Conservation (phyloP, 2,888 invertebrate species). For the Xylota segnis region DNA sequence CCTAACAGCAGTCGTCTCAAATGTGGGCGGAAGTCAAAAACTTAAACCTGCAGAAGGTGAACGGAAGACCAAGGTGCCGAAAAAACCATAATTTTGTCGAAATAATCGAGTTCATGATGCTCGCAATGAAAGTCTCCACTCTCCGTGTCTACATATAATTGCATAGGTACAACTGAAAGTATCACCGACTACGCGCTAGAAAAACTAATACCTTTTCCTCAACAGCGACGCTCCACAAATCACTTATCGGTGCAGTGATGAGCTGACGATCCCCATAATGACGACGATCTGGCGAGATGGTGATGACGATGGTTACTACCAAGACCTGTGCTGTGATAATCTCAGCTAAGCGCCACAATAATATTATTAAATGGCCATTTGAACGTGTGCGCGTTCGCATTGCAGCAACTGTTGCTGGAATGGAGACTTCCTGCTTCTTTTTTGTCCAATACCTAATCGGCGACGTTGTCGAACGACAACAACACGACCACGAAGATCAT, state of each 20-base stretch:
- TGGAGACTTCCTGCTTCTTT: slow-evolving; percentile 76
- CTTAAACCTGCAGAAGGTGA: no score
- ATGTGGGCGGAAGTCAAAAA: no score
- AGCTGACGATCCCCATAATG: slow-evolving; percentile 14
- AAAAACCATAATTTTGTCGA: no score
- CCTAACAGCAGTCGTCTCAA: no score
- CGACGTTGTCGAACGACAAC: slow-evolving; percentile 44
- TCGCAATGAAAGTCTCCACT: slow-evolving; percentile 25
- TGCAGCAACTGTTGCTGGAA: slow-evolving; percentile 57
- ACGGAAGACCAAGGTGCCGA: no score
- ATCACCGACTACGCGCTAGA: background rate
- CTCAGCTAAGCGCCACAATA: slow-evolving; percentile 73
- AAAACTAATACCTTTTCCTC: background rate
- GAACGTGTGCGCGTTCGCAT: slow-evolving; percentile 71
- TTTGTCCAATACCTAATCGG: slow-evolving; percentile 52
- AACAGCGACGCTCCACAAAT: background rate
- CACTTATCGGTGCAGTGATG: background rate
- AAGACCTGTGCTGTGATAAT: slow-evolving; percentile 60
- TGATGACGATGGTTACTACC: slow-evolving; percentile 36
- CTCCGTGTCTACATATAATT: slow-evolving; percentile 4
- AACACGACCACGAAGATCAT: slow-evolving; percentile 18
- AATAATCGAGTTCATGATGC: no score
- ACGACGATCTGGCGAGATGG: slow-evolving; percentile 13
- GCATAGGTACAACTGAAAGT: background rate
- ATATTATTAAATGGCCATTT: slow-evolving; percentile 70